These are phyloP conservation scores for Automeris io DNA, from an alignment of 2,888 invertebrate genomes.

Conservation along the genomic window DNA sequence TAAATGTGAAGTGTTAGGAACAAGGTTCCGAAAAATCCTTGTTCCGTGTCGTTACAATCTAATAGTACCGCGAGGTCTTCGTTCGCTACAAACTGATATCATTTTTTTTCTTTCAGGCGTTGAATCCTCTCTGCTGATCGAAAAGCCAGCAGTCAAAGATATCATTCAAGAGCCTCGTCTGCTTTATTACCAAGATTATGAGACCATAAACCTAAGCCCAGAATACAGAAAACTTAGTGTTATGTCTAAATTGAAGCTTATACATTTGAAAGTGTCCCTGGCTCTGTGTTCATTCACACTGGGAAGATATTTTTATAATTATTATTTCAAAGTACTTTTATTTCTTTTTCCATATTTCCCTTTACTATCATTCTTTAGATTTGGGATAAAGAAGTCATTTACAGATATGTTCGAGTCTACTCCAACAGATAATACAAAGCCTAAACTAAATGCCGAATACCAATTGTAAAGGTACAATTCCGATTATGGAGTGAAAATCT, in stretches of 20 bases:
- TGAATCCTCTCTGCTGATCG: constrained; percentile 33
- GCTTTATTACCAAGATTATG: constrained; percentile 57
- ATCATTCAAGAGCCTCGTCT: constrained; percentile 32
- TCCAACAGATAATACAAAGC: constrained; percentile 41
- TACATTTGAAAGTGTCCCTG: constrained; percentile 22
- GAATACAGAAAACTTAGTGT: constrained; percentile 54
- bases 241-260: constrained; percentile 41
- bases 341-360: constrained; percentile 82
- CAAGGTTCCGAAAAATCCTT: no score
- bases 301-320: constrained; percentile 79
- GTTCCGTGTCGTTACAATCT: no score
- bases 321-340: constrained; percentile 74
- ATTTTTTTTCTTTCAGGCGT: constrained; percentile 38
- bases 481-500: no score
- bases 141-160: constrained; percentile 36
- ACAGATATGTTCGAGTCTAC: constrained; percentile 75
- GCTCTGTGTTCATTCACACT: constrained; percentile 57
- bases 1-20: no score
- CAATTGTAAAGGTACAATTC: no score
- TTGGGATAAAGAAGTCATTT: constrained; percentile 77
- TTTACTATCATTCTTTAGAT: constrained; percentile 80
- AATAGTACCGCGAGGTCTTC: no score
- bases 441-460: constrained; percentile 53
- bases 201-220: constrained; percentile 51
- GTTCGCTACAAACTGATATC: no score